Evolutionary conservation across 1,140 invertebrate species (phyloP).

Genomic region (Cotesia chilonis): DNA sequence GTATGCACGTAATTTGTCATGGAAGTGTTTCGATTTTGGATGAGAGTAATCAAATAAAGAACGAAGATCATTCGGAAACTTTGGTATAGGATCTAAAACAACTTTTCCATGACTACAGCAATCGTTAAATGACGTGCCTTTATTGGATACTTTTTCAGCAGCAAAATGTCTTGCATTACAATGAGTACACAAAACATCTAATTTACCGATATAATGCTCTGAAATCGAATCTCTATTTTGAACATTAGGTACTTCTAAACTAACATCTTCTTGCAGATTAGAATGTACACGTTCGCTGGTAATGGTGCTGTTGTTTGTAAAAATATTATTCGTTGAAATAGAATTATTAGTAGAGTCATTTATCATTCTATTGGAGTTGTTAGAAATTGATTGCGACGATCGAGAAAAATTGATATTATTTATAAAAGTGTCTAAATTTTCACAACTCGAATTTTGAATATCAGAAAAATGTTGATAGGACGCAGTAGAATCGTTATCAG

Average conservation of each 20-base stretch:
- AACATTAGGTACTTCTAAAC: no score
- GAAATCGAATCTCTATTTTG: background rate
- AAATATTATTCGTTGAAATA: background rate
- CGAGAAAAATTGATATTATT: no score
- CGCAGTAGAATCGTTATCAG: no score
- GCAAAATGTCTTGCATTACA: slow-evolving; percentile 34
- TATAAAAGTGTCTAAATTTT: no score
- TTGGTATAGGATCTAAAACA: slow-evolving; percentile 29
- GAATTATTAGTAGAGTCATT: no score
- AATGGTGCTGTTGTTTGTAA: slow-evolving; percentile 15
- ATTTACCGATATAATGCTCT: slow-evolving; percentile 30
- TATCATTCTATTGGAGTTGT: no score
- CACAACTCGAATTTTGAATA: no score
- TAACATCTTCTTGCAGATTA: no score
- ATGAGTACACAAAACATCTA: slow-evolving; percentile 28
- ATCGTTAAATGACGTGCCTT: slow-evolving; percentile 36
- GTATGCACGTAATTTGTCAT: slow-evolving; percentile 31
- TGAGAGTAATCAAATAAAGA: slow-evolving; percentile 30
- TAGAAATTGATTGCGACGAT: no score
- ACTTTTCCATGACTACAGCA: slow-evolving; percentile 39
- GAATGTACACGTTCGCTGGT: background rate
- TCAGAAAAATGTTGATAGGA: background rate
- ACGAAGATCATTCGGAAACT: slow-evolving; percentile 24
- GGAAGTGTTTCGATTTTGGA: slow-evolving; percentile 33
- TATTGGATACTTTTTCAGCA: slow-evolving; percentile 34